Evolutionary conservation across 2,888 invertebrate genomes (phyloP), one percentile per base, ranked within the genome.

Genomic region (Tenthredo distinguenda): DNA sequence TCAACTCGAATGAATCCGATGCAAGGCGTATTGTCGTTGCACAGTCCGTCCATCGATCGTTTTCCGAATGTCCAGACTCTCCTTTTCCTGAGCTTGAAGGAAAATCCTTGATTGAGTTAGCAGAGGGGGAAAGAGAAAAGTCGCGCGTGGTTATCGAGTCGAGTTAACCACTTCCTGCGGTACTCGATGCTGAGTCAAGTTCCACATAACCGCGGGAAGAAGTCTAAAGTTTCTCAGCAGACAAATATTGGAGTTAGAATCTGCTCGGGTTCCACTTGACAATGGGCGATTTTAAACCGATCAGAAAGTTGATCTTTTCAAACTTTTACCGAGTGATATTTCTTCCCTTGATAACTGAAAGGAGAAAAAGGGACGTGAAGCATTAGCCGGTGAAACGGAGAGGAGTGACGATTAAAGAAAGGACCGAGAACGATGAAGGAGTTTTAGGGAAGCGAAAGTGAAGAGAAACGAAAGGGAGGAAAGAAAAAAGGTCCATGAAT

Each of bases 271-370:
- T n/a, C 43, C 72, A 43, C 21, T 74, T 21, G 72, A 43, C 40
- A 43, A 74, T 74, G 72, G 72, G 21, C 43, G 43, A 71, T 74
- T 74, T 31, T 43, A 40, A 74, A 40, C 26, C 72, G 72, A 43
- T 21, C 21, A 15, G 10, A 74, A 74, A 74, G 10, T 74, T 74
- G 43, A 43, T 21, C n/a, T 43, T 74, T 31, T 71, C 18, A n/a
- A 43, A 74, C 72, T 40, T 74, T 74, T 6, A 31, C 74, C 26
- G 21, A 47, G 74, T 43, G 74, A 21, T 43, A 74, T 74, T 40
- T 43, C 74, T 40, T 21, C 7, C 43, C 21, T 15, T 26, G 21
- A 21, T 47, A 74, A 74, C 74, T 12, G 12, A 18, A 68, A 34
- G 34, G 34, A 18, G 12, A 68, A 68, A 34, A 31, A 68, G 68